Base-by-base conservation (phyloP, 2,797 vertebrate genomes). In the Helarctos malayanus region DNA sequence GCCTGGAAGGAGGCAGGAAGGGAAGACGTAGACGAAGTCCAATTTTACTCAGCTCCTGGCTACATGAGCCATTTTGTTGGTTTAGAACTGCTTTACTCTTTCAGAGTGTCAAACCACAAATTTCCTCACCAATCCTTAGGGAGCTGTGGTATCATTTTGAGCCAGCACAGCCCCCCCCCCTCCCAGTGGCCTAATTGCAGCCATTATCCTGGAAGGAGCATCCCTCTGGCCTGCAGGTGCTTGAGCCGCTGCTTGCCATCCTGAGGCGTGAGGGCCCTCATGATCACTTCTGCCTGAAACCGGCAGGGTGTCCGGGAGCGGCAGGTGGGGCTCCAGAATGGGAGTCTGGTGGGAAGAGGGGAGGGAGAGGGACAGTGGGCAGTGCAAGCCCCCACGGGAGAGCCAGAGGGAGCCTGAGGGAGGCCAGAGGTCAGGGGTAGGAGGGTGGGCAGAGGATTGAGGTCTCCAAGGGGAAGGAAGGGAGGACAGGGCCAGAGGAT, bases 1-100 rank as follows among this genome's bases (percentile, higher is more conserved):
- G 38, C 27, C 63, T 59, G 49, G 68, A 81, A 88, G 49, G 81
- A 94, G 81, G 78, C 13, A n/a, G 73, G 47, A 57, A 45, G n/a
- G 76, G 32, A 35, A n/a, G 49, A 78, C 15, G 0, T 7, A 63
- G 71, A 38, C 4, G 59, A 63, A 56, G 57, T 65, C 76, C 32
- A 35, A 13, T 12, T 35, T 87, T 54, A 3, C 76, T 56, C 14
- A 5, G 35, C 14, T 59, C 27, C 79, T 49, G 9, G 27, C 15
- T 25, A 23, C 19, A 61, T 2, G 25, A 57, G 35, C 38, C 41
- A 1, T 71, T 83, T 54, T 41, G 23, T 65, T 0, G 1, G 27
- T 73, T 81, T 41, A 71, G 68, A 93, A n/a, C n/a, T 2, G 21
- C 9, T 47, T 63, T 32, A 14, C 49, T 19, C 59, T 82, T 86